phyloP scores from a whole-genome alignment of 2,888 invertebrate genomes.

The Amphipoea oculea region DNA sequence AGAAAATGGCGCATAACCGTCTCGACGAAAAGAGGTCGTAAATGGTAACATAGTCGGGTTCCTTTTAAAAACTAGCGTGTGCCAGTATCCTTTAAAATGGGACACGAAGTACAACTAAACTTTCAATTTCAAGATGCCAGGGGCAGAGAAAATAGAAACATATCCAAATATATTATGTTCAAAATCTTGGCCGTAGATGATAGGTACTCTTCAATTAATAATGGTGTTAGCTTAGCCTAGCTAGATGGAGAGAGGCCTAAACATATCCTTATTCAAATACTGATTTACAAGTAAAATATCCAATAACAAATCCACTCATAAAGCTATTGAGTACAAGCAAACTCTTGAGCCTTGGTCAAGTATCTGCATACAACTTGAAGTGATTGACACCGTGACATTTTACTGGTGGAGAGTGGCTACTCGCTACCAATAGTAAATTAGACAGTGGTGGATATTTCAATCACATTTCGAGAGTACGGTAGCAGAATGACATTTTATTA shows the following conservation, averaged over 20 bases:
- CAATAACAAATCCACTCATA: constrained; percentile 5
- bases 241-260: constrained; percentile 1
- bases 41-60: not conserved
- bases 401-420: constrained; percentile 26
- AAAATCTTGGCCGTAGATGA: constrained; percentile 5
- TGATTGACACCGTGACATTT: constrained; percentile 55
- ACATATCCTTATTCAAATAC: constrained; percentile 21
- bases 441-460: constrained; percentile 46
- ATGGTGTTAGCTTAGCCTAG: constrained; percentile 14
- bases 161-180: not conserved
- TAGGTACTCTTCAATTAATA: not conserved
- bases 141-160: too few species aligned
- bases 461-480: constrained; percentile 33
- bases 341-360: constrained; percentile 41
- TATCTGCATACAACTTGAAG: constrained; percentile 31
- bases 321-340: constrained; percentile 33
- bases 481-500: constrained; percentile 33
- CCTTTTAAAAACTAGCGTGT: not conserved
- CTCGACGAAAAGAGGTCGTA: not conserved
- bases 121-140: not conserved
- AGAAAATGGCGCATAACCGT: not conserved
- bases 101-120: not conserved
- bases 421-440: constrained; percentile 28
- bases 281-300: constrained; percentile 22
- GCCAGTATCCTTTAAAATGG: not conserved